These are phyloP conservation scores for Eristalis tenax DNA, from an alignment of 2,888 invertebrate genomes.

Conservation along the genomic window DNA sequence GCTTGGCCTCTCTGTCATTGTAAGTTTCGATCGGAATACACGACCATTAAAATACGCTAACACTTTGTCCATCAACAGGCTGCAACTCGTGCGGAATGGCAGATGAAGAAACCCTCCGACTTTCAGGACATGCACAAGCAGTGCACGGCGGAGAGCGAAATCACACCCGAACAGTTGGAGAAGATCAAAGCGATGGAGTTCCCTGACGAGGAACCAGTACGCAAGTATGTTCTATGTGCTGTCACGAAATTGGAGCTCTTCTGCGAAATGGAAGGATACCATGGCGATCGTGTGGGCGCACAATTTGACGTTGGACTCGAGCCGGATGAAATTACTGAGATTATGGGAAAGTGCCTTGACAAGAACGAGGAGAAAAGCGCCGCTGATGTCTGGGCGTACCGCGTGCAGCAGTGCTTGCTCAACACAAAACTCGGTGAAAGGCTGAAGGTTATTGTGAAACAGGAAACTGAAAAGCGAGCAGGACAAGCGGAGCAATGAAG, in stretches of 20 bases:
- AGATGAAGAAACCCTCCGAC: slow-evolving; percentile 75
- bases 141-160: slow-evolving; percentile 75
- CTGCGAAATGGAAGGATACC: slow-evolving; percentile 76
- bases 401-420: slow-evolving; percentile 73
- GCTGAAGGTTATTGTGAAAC: neutral
- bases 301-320: slow-evolving; percentile 78
- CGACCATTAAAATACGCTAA: neutral
- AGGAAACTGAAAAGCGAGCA: neutral
- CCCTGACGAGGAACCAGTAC: slow-evolving; percentile 77
- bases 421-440: neutral
- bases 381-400: slow-evolving; percentile 78
- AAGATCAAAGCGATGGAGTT: slow-evolving; percentile 76
- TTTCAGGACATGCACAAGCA: slow-evolving; percentile 75
- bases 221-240: slow-evolving; percentile 77
- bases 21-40: neutral
- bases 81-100: slow-evolving; percentile 73
- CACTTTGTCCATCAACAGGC: neutral
- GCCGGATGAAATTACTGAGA: slow-evolving; percentile 73
- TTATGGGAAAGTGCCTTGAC: slow-evolving; percentile 77
- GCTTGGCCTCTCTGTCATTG: neutral
- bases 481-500: too few species aligned
- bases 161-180: slow-evolving; percentile 73
- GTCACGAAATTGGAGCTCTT: slow-evolving; percentile 77
- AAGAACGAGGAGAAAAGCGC: slow-evolving; percentile 75
- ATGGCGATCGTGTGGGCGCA: slow-evolving; percentile 77